Base-by-base conservation (phyloP, 2,888 invertebrate genomes). In the Artemia sinica region DNA sequence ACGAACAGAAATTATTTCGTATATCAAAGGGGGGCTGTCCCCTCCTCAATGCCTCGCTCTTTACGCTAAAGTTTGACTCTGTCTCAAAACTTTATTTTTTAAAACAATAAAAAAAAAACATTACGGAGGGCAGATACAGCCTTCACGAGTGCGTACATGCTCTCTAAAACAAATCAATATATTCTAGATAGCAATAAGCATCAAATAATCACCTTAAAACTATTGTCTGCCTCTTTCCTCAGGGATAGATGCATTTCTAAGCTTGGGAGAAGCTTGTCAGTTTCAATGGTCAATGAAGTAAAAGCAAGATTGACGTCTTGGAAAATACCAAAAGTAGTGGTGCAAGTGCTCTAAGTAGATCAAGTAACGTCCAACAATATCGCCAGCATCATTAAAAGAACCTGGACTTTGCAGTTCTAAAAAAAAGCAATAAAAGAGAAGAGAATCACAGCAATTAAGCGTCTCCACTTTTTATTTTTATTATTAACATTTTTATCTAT, bases 321-420 rank as follows among this genome's bases (percentile, higher is more conserved):
- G 63, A 28, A 58, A 58, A 58, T 58, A 58, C 63, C 63, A 58
- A 28, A 58, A 58, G 28, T 58, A 58, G 63, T 58, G 63, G 11
- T 18, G 28, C n/a, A 58, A 28, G 14, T 58, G 63, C 14, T 58
- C 63, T 18, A 28, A n/a, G 63, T 18, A 18, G n/a, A 58, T 58
- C 28, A 58, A 18, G 63, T 18, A 58, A 10, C 63, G 63, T n/a
- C 63, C 63, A n/a, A 10, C 8, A 10, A 58, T 28, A 28, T 58
- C 63, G 12, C 63, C 63, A 9, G 63, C 63, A 58, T 58, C 63
- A 10, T 58, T 58, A 10, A 10, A 8, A 18, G 63, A 58, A 58
- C 14, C 63, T 58, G 63, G n/a, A 28, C 28, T 58, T 28, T 18
- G 28, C 63, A 58, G 9, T 1, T 58, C 63, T 58, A 28, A 58